Conservation (phyloP, 2,113 vertebrate genomes). For the Sphyrna mokarran region DNA sequence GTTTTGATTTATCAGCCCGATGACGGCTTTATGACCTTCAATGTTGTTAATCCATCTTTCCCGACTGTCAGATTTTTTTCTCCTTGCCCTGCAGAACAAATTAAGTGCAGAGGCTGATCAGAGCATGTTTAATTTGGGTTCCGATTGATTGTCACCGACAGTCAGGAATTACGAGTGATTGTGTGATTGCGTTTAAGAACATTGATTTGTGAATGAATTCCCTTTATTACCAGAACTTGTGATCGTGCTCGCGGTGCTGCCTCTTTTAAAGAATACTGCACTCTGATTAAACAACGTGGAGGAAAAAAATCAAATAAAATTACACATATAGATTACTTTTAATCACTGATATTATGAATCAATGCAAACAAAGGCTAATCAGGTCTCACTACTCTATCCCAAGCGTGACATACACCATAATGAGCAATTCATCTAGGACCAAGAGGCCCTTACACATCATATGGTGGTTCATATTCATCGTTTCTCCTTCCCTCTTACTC, state of each 20-base stretch:
- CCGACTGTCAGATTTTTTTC: not conserved
- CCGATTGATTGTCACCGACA: conserved; percentile 24
- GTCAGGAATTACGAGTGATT: conserved; percentile 26
- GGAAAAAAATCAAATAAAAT: conserved; percentile 15
- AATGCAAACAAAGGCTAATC: conserved; percentile 21
- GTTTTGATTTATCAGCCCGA: conserved; percentile 23
- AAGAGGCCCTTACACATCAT: too few relatives aligned
- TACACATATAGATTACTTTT: conserved; percentile 13
- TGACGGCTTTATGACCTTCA: conserved; percentile 26
- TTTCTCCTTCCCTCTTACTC: too few relatives aligned
- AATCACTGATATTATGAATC: conserved; percentile 28
- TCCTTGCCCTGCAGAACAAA: conserved; percentile 26
- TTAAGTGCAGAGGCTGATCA: conserved; percentile 29
- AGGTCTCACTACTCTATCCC: not conserved
- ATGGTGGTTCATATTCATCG: too few relatives aligned
- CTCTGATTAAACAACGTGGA: conserved; percentile 18
- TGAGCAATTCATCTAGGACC: not conserved
- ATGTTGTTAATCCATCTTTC: conserved; percentile 31
- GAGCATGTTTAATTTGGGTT: conserved; percentile 30
- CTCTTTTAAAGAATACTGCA: not conserved
- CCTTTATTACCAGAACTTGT: conserved; percentile 25
- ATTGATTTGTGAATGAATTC: conserved; percentile 34
- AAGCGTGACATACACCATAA: not conserved
- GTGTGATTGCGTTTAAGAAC: conserved; percentile 30
- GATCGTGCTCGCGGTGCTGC: not conserved